Evolutionary conservation across 2,888 invertebrate genomes (phyloP).

Genomic region (Sinodicranocentrus sp.): DNA sequence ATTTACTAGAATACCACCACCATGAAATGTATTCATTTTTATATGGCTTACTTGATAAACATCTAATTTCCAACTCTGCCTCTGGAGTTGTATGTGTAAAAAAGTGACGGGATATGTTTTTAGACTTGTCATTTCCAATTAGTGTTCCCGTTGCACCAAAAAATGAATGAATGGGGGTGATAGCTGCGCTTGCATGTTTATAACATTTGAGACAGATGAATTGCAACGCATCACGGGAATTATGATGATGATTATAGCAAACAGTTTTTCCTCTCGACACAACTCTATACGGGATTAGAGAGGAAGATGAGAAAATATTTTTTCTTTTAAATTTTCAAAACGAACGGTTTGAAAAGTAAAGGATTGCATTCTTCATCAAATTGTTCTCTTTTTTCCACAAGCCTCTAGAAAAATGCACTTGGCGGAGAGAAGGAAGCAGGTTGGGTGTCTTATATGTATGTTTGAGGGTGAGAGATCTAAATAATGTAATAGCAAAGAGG

Average conservation of each 20-base stretch:
- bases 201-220: constrained; percentile 23
- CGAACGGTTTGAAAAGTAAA: constrained; percentile 21
- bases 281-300: too few relatives aligned
- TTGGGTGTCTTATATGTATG: too few relatives aligned
- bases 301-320: background rate
- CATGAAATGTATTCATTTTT: too few relatives aligned
- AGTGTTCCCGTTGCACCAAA: constrained; percentile 30
- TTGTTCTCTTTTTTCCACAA: constrained; percentile 19
- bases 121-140: constrained; percentile 54
- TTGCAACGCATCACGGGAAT: constrained; percentile 25
- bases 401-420: background rate
- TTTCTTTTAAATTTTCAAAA: background rate
- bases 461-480: too few relatives aligned
- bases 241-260: too few relatives aligned
- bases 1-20: too few relatives aligned
- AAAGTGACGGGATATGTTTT: constrained; percentile 33
- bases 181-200: background rate
- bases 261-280: too few relatives aligned
- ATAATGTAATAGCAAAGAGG: too few relatives aligned
- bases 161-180: constrained; percentile 14
- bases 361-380: constrained; percentile 27
- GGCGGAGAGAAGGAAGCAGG: background rate
- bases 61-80: too few relatives aligned
- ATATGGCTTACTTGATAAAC: too few relatives aligned
- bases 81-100: too few relatives aligned